A percentile compares a stretch with the other conserved stretches of the same genome.
Evolutionary conservation across 2,888 invertebrate genomes (phyloP).

Genomic region (Dichetophora obliterata): DNA sequence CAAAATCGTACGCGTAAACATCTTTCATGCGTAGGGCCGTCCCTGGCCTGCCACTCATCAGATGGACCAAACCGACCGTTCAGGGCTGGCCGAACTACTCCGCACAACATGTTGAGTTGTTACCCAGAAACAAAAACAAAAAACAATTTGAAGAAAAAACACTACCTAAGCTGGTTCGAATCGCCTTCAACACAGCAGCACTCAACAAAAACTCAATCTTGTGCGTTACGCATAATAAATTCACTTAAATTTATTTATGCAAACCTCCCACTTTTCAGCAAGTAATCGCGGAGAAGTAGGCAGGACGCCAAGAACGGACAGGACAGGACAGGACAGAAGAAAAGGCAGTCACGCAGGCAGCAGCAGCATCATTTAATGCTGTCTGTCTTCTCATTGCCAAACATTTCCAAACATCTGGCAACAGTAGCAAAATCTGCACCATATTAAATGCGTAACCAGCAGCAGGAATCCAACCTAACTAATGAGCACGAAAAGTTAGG

Average conservation of each 20-base stretch:
- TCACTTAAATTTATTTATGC: conserved; percentile 40
- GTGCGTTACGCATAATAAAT: conserved; percentile 43
- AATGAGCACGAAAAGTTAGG: conserved; percentile 3
- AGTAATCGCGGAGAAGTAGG: neutral
- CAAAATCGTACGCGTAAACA: too few relatives aligned
- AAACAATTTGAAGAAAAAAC: too few relatives aligned
- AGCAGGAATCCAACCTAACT: conserved; percentile 3
- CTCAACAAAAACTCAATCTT: neutral
- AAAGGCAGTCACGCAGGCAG: neutral
- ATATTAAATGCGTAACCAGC: too few relatives aligned
- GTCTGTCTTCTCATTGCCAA: neutral
- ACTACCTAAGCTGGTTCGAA: neutral
- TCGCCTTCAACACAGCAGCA: conserved; percentile 10
- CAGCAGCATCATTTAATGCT: too few relatives aligned
- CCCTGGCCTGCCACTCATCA: too few relatives aligned
- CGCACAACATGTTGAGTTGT: neutral
- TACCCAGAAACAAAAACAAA: too few relatives aligned
- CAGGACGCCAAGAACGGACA: neutral
- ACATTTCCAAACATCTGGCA: conserved; percentile 1
- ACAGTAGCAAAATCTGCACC: conserved; percentile 13
- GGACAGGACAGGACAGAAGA: neutral
- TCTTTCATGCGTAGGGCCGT: too few relatives aligned
- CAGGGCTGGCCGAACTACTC: too few relatives aligned
- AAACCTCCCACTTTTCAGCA: conserved; percentile 32
- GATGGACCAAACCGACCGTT: too few relatives aligned